phyloP scores from a whole-genome alignment of 2,797 vertebrate species.

The Ispidina lecontei region DNA sequence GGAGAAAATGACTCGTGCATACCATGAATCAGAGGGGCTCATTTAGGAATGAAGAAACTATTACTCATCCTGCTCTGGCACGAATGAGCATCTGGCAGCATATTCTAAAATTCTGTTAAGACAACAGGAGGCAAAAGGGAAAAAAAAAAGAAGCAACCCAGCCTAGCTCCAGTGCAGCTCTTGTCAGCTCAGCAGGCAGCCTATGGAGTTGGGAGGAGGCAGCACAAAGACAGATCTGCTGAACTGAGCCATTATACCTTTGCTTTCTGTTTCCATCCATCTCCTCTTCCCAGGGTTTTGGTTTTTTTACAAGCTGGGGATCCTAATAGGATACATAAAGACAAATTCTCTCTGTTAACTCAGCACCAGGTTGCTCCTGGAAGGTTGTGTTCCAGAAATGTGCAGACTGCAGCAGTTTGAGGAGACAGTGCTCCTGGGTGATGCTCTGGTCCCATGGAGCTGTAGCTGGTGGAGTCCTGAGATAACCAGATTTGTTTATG shows the following conservation, averaged over 20 bases:
- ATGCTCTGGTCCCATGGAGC: neutral
- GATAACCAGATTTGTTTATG: neutral
- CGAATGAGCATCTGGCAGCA: conserved; percentile 64
- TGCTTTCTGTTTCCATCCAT: conserved; percentile 19
- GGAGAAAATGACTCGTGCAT: conserved; percentile 43
- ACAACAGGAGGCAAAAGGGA: conserved; percentile 35
- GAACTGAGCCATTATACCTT: neutral
- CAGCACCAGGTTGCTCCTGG: neutral
- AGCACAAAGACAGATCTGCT: conserved; percentile 16
- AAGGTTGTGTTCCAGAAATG: neutral
- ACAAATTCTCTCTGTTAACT: neutral
- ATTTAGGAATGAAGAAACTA: conserved; percentile 50
- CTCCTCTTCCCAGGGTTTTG: neutral
- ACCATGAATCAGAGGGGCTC: conserved; percentile 56
- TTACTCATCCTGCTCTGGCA: conserved; percentile 66
- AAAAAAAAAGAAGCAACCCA: neutral
- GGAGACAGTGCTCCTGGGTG: neutral
- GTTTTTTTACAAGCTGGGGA: neutral
- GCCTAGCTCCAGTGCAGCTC: neutral
- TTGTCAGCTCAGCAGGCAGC: conserved; percentile 45
- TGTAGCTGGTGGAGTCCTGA: conserved; percentile 29
- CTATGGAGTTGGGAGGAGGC: neutral
- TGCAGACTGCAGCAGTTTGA: neutral
- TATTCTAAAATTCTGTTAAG: conserved; percentile 46
- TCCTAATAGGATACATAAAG: neutral